Conservation (phyloP, 1,140 invertebrate species). For the Laupala kohalensis region DNA sequence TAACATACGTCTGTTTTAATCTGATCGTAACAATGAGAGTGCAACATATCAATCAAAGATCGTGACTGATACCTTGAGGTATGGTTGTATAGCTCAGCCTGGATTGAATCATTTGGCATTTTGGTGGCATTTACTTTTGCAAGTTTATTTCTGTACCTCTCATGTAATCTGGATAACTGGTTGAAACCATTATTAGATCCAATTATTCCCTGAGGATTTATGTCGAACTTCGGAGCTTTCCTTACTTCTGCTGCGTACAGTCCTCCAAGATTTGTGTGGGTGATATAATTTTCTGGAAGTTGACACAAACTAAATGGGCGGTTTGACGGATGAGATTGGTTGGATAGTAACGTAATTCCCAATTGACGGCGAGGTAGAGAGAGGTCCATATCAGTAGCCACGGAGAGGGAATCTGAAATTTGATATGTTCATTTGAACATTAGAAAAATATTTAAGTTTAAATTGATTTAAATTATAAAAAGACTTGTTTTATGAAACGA, state of each 20-base stretch:
- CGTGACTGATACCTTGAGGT: slow-evolving; percentile 48
- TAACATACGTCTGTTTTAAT: slow-evolving; percentile 38
- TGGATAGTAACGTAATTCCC: slow-evolving; percentile 16
- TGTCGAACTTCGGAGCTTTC: not conserved
- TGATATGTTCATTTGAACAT: too few relatives aligned
- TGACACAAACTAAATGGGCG: slow-evolving; percentile 14
- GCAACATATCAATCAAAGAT: slow-evolving; percentile 53
- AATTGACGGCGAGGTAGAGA: slow-evolving; percentile 27
- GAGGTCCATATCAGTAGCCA: slow-evolving; percentile 57
- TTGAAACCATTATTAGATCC: slow-evolving; percentile 30
- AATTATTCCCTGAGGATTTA: not conserved
- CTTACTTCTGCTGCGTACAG: not conserved
- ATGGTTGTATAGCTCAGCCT: slow-evolving; percentile 15
- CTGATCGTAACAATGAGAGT: slow-evolving; percentile 26
- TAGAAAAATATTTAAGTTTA: too few relatives aligned
- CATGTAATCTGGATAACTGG: slow-evolving; percentile 49
- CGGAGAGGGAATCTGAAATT: slow-evolving; percentile 55
- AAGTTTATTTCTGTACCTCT: slow-evolving; percentile 51
- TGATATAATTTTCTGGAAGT: slow-evolving; percentile 2
- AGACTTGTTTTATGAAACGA: too few relatives aligned
- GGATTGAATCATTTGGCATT: not conserved
- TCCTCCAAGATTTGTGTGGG: not conserved
- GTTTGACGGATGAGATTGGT: slow-evolving; percentile 11
- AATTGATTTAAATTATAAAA: too few relatives aligned
- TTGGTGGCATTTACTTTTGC: slow-evolving; percentile 17